Conservation (phyloP, 2,113 vertebrate genomes). For the Danionella cerebrum region DNA sequence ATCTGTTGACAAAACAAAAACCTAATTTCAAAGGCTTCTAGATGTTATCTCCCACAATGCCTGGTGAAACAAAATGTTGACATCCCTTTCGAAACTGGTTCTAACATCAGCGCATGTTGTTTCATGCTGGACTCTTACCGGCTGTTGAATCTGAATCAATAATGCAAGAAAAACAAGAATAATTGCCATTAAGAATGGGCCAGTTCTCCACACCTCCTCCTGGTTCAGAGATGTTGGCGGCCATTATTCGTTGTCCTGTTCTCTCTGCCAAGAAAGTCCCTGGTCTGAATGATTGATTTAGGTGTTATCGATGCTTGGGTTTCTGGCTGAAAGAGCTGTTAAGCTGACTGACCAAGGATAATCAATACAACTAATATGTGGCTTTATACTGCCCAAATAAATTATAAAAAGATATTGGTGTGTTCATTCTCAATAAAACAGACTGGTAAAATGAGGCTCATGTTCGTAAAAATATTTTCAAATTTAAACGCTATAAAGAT, state of each 20-base stretch:
- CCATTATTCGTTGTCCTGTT: constrained; percentile 45
- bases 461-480: background rate
- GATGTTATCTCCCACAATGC: too few species aligned
- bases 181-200: constrained; percentile 23
- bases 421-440: background rate
- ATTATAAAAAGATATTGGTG: background rate
- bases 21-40: too few species aligned
- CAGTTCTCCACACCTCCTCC: constrained; percentile 34
- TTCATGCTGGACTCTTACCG: constrained; percentile 40
- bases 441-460: background rate
- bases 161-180: constrained; percentile 38
- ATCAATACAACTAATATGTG: constrained; percentile 34
- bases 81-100: constrained; percentile 24
- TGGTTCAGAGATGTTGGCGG: constrained; percentile 22
- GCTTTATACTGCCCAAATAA: constrained; percentile 5
- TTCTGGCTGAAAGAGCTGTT: constrained; percentile 30
- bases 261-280: constrained; percentile 13
- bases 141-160: constrained; percentile 37
- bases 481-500: background rate
- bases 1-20: too few species aligned
- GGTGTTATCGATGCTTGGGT: constrained; percentile 35
- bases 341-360: constrained; percentile 36
- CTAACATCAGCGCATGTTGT: constrained; percentile 23
- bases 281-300: constrained; percentile 39
- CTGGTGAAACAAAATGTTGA: too few species aligned